Evolutionary conservation across 2,797 vertebrate genomes (phyloP).

Genomic region (Cetoscarus ocellatus): DNA sequence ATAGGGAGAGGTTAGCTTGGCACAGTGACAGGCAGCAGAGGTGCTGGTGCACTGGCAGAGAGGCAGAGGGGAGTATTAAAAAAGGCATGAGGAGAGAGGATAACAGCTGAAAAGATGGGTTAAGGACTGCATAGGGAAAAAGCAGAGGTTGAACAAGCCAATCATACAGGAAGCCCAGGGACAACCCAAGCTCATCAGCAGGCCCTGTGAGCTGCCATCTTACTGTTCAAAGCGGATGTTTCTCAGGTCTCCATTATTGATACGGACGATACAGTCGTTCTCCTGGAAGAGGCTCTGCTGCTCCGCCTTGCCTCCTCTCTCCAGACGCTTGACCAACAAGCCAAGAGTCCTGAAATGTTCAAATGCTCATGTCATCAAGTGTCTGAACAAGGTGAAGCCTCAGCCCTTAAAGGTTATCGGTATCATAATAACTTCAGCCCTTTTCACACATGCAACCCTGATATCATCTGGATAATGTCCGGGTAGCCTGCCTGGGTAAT

Average conservation of each 20-base stretch:
- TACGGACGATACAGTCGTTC: conserved; percentile 97
- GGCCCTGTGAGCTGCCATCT: conserved; percentile 67
- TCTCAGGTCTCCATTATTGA: conserved; percentile 95
- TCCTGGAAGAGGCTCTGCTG: conserved; percentile 95
- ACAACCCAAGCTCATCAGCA: conserved; percentile 2
- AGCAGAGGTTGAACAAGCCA: conserved; percentile 20
- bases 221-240: conserved; percentile 98
- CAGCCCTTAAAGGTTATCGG: too few species aligned
- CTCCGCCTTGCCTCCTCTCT: conserved; percentile 96
- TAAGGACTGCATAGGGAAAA: conserved; percentile 1
- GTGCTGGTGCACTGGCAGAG: conserved; percentile 26
- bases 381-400: too few species aligned
- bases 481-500: too few species aligned
- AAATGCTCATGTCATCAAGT: conserved; percentile 48
- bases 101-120: not conserved
- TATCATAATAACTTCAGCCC: too few species aligned
- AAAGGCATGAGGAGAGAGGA: not conserved
- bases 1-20: conserved; percentile 56
- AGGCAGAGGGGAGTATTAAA: conserved; percentile 3
- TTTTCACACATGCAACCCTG: too few species aligned
- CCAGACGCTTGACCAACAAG: conserved; percentile 92
- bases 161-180: conserved; percentile 22
- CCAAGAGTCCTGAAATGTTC: conserved; percentile 89
- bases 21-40: conserved; percentile 35
- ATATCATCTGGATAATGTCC: too few species aligned